Evolutionary conservation across 2,888 invertebrate species (phyloP), one percentile per base, ranked within the genome.

Genomic region (Scelioninae gen. 2): DNA sequence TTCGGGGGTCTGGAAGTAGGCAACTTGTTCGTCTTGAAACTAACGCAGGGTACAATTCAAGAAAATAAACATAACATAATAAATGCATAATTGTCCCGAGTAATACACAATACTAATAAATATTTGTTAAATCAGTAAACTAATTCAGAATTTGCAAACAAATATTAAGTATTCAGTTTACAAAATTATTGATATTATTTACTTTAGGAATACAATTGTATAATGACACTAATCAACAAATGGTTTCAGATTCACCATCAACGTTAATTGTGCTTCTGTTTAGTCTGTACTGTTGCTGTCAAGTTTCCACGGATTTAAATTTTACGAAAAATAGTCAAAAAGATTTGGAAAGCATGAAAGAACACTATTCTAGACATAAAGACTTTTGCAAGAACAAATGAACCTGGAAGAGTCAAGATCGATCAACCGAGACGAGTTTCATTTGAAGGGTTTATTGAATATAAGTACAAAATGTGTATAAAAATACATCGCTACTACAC

Each of bases 1-100:
- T 94, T 96, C 86, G 93, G 91, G 71, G 94, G 93, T 0, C 88
- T 87, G 72, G 90, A 92, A 63, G 89, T 95, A 68, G 96, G 95
- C 4, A 88, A 92, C 81, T 88, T 92, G 76, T 93, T 92, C 82
- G 87, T 93, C 80, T 86, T 88, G 33, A 88, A 91, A 79, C 87
- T 94, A 60, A 81, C 89, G 28, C 79, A 86, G 77, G 89, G 90
- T 89, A 87, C 77, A 25, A 39, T 18, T 39, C 9, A 31, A 9
- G 41, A 35, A 25, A 50, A 2, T 41, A 15, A 74, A 76, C 25
- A 31, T 76, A n/a, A n/a, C n/a, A n/a, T n/a, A n/a, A n/a, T n/a
- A n/a, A n/a, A n/a, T n/a, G n/a, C n/a, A n/a, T n/a, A n/a, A n/a
- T n/a, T n/a, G n/a, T n/a, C n/a, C n/a, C n/a, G n/a, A n/a, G n/a